These are phyloP conservation scores for Napeogenes sylphis DNA, from an alignment of 2,888 invertebrate genomes.

Conservation along the genomic window DNA sequence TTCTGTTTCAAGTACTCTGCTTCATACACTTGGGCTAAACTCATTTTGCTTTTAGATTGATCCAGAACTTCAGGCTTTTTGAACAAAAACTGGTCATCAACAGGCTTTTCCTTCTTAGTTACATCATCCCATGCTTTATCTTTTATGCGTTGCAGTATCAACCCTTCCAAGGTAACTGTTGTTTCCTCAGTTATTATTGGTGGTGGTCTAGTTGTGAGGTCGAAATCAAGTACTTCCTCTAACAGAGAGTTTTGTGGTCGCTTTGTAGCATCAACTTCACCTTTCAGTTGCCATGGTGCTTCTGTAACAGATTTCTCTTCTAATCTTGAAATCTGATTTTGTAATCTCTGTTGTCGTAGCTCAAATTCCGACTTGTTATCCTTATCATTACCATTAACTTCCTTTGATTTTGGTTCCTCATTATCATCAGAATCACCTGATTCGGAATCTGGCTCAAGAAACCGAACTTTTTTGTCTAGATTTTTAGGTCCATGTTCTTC, in stretches of 20 bases:
- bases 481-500: conserved; percentile 33
- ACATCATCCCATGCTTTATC: conserved; percentile 97
- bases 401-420: conserved; percentile 37
- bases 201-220: conserved; percentile 88
- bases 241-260: conserved; percentile 95
- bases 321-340: conserved; percentile 81
- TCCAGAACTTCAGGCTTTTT: conserved; percentile 92
- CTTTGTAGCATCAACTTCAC: conserved; percentile 87
- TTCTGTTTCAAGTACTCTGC: conserved; percentile 87
- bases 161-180: conserved; percentile 90
- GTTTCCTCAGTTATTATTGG: conserved; percentile 96
- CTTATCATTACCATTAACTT: conserved; percentile 31
- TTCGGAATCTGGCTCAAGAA: conserved; percentile 49
- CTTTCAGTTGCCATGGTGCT: conserved; percentile 95
- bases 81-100: conserved; percentile 88
- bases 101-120: conserved; percentile 88
- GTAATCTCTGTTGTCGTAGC: conserved; percentile 83
- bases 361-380: conserved; percentile 83
- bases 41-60: conserved; percentile 95
- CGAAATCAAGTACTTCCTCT: conserved; percentile 94
- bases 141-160: conserved; percentile 94
- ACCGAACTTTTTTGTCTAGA: conserved; percentile 50
- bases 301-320: conserved; percentile 86
- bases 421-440: conserved; percentile 42
- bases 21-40: conserved; percentile 96